phyloP scores from a whole-genome alignment of 1,140 invertebrate genomes.

The Drosophila sproati region DNA sequence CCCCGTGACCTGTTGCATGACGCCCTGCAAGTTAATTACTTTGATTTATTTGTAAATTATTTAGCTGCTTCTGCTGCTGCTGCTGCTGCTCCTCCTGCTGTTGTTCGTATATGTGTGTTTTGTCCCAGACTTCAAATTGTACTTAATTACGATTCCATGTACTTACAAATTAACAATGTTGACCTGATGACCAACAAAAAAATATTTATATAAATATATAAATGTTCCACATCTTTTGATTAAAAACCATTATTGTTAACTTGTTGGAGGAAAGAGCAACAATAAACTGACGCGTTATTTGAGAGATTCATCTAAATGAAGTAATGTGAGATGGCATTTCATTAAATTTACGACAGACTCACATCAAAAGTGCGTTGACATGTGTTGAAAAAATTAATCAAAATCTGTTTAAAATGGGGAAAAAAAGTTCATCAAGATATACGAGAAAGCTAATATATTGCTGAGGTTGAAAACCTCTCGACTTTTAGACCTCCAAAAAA shows the following conservation, averaged over 20 bases:
- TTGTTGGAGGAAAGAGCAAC: no score
- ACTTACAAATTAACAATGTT: constrained; percentile 77
- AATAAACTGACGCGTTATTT: no score
- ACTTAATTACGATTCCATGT: constrained; percentile 70
- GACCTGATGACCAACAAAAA: constrained; percentile 28
- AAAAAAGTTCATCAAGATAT: no score
- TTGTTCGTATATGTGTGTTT: constrained; percentile 37
- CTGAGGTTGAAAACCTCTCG: no score
- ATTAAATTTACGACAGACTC: no score
- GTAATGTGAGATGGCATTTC: no score
- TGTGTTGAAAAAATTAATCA: no score
- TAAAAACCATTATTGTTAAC: background rate
- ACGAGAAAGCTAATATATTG: no score
- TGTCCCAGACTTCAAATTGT: constrained; percentile 78
- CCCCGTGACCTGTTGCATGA: constrained; percentile 74
- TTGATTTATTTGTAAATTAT: constrained; percentile 76
- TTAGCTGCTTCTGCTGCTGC: constrained; percentile 25
- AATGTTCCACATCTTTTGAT: background rate
- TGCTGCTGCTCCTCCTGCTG: background rate
- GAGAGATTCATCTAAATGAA: no score
- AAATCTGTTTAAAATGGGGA: no score
- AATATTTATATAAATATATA: background rate
- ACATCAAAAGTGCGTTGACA: no score
- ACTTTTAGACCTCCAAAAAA: no score
- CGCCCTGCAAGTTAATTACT: constrained; percentile 67